These are phyloP conservation scores for Stratiomys singularior DNA, from an alignment of 2,888 invertebrate species.

Conservation along the genomic window DNA sequence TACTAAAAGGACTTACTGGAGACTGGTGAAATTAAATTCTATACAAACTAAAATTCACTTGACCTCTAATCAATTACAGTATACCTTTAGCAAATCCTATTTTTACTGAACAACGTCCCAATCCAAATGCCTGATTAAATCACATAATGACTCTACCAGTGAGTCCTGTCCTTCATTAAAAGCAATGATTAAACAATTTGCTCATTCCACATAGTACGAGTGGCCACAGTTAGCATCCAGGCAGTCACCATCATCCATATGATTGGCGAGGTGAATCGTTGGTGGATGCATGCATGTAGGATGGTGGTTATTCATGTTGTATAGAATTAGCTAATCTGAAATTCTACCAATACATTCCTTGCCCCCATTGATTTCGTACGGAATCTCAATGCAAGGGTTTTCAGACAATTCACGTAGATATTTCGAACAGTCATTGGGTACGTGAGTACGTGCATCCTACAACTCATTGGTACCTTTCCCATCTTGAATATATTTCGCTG, in stretches of 20 bases:
- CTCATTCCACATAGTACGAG: not conserved
- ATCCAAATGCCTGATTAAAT: conserved; percentile 16
- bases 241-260: too few species aligned
- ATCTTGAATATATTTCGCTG: too few species aligned
- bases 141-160: not conserved
- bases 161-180: conserved; percentile 32
- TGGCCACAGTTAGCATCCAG: not conserved
- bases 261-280: not conserved
- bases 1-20: too few species aligned
- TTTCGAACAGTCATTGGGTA: conserved; percentile 28
- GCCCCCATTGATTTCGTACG: conserved; percentile 13
- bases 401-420: conserved; percentile 36
- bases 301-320: conserved; percentile 15
- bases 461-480: conserved; percentile 19
- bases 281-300: not conserved
- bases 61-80: not conserved
- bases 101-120: not conserved
- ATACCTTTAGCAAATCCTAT: not conserved
- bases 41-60: not conserved
- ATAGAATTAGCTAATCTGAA: conserved; percentile 41
- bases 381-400: conserved; percentile 24
- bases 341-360: conserved; percentile 32
- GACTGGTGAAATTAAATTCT: too few species aligned
- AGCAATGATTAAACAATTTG: conserved; percentile 41
- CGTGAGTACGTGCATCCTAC: conserved; percentile 35